These are phyloP conservation scores for Centropus unirufus DNA, from an alignment of 2,113 vertebrate species.

Conservation along the genomic window DNA sequence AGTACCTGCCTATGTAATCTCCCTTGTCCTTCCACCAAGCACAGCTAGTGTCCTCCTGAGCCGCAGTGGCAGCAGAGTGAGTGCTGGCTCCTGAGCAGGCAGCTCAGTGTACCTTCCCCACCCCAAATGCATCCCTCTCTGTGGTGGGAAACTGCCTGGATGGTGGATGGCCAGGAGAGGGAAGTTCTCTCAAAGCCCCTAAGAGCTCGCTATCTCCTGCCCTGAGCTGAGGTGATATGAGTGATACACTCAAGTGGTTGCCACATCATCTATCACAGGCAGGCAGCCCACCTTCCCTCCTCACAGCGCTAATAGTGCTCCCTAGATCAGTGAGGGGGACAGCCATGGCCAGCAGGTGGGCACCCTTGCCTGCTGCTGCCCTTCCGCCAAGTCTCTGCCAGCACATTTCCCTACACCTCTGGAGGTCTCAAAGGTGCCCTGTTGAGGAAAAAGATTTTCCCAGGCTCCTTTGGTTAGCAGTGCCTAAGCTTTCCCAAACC, in stretches of 20 bases:
- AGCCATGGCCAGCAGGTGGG: not conserved
- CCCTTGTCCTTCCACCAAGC: not conserved
- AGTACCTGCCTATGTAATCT: rapidly evolving
- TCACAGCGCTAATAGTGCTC: rapidly evolving
- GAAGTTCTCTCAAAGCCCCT: not conserved
- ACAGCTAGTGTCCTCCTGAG: not conserved
- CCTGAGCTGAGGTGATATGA: rapidly evolving
- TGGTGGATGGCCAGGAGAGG: not conserved
- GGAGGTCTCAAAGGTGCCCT: not conserved
- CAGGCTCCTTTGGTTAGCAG: not conserved
- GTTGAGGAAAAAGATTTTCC: not conserved
- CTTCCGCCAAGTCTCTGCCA: not conserved
- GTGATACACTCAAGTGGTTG: not conserved
- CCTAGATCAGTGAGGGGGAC: not conserved
- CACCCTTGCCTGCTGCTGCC: not conserved
- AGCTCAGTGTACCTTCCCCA: not conserved
- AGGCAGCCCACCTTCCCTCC: rapidly evolving
- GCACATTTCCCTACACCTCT: rapidly evolving
- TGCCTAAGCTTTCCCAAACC: not conserved
- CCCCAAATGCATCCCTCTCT: not conserved
- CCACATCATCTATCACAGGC: rapidly evolving
- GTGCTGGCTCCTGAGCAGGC: not conserved
- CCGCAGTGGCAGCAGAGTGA: not conserved
- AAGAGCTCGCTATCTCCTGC: rapidly evolving
- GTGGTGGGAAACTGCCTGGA: not conserved